These are phyloP conservation scores for Plagodis dolabraria DNA, from an alignment of 2,888 invertebrate genomes.

Conservation along the genomic window DNA sequence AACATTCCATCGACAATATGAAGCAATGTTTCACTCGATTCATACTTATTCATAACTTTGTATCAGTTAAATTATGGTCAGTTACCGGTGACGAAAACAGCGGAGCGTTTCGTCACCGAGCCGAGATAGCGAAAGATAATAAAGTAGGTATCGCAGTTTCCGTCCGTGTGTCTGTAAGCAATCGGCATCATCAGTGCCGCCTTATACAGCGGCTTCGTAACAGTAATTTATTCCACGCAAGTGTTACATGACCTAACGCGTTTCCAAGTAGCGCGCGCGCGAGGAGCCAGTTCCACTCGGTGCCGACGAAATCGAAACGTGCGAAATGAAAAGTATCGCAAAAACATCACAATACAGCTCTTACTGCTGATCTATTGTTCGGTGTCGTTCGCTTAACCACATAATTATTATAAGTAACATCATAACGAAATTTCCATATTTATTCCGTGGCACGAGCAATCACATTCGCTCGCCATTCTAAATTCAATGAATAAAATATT, in stretches of 20 bases:
- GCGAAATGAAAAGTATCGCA: slow-evolving; percentile 62
- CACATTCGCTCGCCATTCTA: neutral
- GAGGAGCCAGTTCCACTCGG: slow-evolving; percentile 5
- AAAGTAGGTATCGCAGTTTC: slow-evolving; percentile 8
- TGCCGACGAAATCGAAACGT: slow-evolving; percentile 58
- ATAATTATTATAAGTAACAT: neutral
- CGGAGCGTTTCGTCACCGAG: slow-evolving; percentile 10
- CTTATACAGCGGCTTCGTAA: slow-evolving; percentile 36
- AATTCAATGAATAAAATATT: no score
- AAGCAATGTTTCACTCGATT: slow-evolving; percentile 7
- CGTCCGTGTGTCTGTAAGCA: slow-evolving; percentile 18
- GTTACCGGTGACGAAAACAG: slow-evolving; percentile 13
- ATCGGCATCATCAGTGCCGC: slow-evolving; percentile 22
- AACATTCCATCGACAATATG: slow-evolving; percentile 25
- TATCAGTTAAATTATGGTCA: slow-evolving; percentile 8
- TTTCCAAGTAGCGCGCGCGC: slow-evolving; percentile 28
- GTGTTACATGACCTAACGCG: slow-evolving; percentile 47
- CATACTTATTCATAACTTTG: slow-evolving; percentile 13
- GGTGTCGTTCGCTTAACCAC: slow-evolving; percentile 3
- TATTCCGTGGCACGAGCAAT: neutral
- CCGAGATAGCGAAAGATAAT: slow-evolving; percentile 10
- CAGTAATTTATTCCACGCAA: slow-evolving; percentile 48
- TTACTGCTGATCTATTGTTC: slow-evolving; percentile 44
- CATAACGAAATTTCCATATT: neutral
- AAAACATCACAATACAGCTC: slow-evolving; percentile 55